Evolutionary conservation across 2,113 vertebrate genomes (phyloP), one percentile per base, ranked within the genome.

Genomic region (Xiphias gladius): DNA sequence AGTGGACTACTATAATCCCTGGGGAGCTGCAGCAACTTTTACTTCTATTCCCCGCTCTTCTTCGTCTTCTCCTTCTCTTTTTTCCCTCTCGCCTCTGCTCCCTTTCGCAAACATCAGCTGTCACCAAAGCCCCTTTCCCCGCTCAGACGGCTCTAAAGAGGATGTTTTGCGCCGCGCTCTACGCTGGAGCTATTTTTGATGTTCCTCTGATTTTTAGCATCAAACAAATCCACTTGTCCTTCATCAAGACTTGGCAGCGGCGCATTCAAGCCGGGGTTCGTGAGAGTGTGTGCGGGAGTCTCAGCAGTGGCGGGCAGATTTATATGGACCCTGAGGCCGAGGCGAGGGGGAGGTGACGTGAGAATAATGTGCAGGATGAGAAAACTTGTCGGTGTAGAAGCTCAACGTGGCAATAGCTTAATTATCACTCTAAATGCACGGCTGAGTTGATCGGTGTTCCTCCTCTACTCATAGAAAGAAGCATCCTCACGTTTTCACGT

Each of bases 211-310:
- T 85, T 84, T 43, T 24, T 3, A 66, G 67, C 83, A 72, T 85
- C 73, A 87, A 67, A 91, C 59, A 83, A 80, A 79, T 79, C 57
- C 70, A 74, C 76, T 78, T 30, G 43, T 43, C 80, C 57, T 75
- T 88, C 74, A 75, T 65, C 43, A 55, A 52, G 43, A 65, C 64
- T 55, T 59, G 35, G 76, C 46, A 54, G 73, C 6, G 13, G 48
- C 20, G 46, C 57, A 30, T 73, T 82, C 17, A 24, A 32, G 65
- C 54, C 19, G 32, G 1, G 65, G 39, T 28, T 65, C 66, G 6
- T 32, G 10, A 26, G 17, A 7, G 52, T 57, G 68, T 19, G 59
- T 37, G 69, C 32, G 24, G 13, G 39, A 24, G 39, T 57, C 4
- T 64, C 7, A 63, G 68, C 24, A 48, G 59, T 7, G 10, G n/a